Evolutionary conservation across 2,113 vertebrate species (phyloP).

Genomic region (Trachemys scripta): DNA sequence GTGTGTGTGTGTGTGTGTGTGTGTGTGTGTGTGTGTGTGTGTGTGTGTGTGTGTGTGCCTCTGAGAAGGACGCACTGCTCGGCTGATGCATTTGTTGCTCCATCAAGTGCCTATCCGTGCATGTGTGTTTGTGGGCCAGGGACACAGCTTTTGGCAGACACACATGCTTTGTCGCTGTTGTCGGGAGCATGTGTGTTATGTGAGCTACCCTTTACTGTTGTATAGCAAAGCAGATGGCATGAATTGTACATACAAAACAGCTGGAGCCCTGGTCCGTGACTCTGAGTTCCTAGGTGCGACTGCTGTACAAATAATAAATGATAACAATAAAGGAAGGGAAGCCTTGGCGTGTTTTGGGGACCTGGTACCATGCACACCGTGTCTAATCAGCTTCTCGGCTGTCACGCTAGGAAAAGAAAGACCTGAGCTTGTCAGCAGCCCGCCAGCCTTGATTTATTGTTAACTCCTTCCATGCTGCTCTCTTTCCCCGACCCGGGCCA

Average conservation of each 20-base stretch:
- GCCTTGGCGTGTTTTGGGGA: background rate
- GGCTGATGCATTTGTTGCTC: background rate
- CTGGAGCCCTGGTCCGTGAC: background rate
- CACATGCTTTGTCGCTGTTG: background rate
- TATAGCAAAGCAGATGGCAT: background rate
- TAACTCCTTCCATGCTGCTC: background rate
- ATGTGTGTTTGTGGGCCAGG: background rate
- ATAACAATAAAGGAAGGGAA: background rate
- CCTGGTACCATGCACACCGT: rapidly evolving
- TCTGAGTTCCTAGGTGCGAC: no score
- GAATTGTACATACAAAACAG: background rate
- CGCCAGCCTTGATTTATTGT: background rate
- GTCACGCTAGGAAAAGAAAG: background rate
- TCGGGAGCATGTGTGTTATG: rapidly evolving
- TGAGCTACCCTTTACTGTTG: background rate
- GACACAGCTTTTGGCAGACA: background rate
- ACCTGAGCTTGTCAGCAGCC: background rate
- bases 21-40: rapidly evolving
- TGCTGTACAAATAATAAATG: background rate
- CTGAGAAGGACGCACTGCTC: background rate
- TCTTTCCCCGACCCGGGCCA: background rate
- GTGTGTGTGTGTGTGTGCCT: background rate
- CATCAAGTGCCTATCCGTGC: background rate
- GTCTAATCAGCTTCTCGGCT: background rate
- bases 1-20: background rate